A percentile compares a stretch with the other conserved stretches of the same genome.
Evolutionary conservation across 1,140 invertebrate species (phyloP).

Genomic region (Ceratitis capitata): DNA sequence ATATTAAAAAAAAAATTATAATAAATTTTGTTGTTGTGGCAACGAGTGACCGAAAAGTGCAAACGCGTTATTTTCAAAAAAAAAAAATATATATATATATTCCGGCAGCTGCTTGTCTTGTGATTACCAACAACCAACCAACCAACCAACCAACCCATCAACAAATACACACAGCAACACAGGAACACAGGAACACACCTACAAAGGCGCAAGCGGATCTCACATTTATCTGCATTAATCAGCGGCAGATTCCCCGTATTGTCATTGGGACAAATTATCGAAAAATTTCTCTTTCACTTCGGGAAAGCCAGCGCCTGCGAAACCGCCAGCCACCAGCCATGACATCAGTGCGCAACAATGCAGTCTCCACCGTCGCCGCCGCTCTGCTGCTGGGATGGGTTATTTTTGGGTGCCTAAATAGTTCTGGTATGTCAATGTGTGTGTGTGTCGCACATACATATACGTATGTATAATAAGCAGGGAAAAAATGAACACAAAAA

Average conservation of each 20-base stretch:
- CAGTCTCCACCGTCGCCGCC: slow-evolving; percentile 12
- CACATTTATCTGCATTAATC: slow-evolving; percentile 8
- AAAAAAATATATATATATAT: too few species aligned
- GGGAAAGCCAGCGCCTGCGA: neutral
- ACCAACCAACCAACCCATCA: too few species aligned
- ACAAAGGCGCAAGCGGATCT: too few species aligned
- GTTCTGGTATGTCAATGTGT: slow-evolving; percentile 26
- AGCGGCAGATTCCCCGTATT: slow-evolving; percentile 12
- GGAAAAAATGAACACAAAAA: neutral
- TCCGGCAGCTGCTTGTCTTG: slow-evolving; percentile 26
- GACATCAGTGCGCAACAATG: slow-evolving; percentile 37
- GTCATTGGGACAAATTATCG: slow-evolving; percentile 22
- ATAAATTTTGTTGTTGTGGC: neutral
- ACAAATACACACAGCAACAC: too few species aligned
- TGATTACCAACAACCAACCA: too few species aligned
- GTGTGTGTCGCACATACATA: too few species aligned
- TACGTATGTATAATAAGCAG: too few species aligned
- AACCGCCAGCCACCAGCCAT: neutral
- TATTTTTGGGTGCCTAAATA: slow-evolving; percentile 35
- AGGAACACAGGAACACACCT: too few species aligned
- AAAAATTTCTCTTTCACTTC: slow-evolving; percentile 35
- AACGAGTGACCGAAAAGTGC: neutral
- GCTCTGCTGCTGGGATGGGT: slow-evolving; percentile 31
- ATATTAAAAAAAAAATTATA: too few species aligned
- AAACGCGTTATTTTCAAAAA: neutral